A percentile compares a stretch with the other conserved stretches of the same genome.
Conservation (phyloP, 2,888 invertebrate genomes). For the Ischnus inquisitorius region DNA sequence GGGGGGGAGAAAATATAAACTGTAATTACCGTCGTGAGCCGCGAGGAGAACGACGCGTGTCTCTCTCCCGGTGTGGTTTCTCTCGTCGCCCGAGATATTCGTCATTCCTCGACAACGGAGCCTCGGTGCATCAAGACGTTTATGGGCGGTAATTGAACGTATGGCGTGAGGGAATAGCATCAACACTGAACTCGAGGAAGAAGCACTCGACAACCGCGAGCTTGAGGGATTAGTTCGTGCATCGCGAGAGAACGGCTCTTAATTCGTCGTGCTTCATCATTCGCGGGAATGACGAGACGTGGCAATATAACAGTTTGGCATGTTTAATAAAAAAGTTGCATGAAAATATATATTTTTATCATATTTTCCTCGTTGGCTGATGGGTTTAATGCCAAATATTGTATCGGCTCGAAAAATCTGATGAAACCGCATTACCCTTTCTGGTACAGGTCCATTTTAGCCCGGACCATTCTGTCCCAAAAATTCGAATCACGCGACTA, state of each 20-base stretch:
- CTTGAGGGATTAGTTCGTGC: conserved; percentile 46
- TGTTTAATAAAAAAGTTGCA: no score
- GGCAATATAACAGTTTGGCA: no score
- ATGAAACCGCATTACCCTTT: no score
- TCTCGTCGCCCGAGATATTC: conserved; percentile 30
- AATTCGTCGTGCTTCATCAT: conserved; percentile 38
- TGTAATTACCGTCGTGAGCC: conserved; percentile 32
- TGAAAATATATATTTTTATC: no score
- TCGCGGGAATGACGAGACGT: background rate
- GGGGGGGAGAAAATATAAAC: conserved; percentile 24
- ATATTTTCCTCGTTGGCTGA: no score
- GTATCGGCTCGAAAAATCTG: no score
- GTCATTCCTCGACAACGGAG: conserved; percentile 33
- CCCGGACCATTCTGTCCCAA: background rate
- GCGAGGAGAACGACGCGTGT: conserved; percentile 20
- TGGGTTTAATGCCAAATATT: no score
- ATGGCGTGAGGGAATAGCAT: conserved; percentile 25
- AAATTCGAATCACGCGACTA: conserved; percentile 26
- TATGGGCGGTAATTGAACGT: conserved; percentile 58
- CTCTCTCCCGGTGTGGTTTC: background rate
- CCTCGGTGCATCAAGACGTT: conserved; percentile 37
- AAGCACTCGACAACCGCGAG: conserved; percentile 23
- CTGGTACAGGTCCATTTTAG: no score
- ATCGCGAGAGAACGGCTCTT: conserved; percentile 24
- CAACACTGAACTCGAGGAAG: conserved; percentile 27